Percentiles rank a stretch among this genome's conserved stretches.
Evolutionary conservation across 1,140 invertebrate genomes (phyloP).

Genomic region (Neodiprion virginianus): DNA sequence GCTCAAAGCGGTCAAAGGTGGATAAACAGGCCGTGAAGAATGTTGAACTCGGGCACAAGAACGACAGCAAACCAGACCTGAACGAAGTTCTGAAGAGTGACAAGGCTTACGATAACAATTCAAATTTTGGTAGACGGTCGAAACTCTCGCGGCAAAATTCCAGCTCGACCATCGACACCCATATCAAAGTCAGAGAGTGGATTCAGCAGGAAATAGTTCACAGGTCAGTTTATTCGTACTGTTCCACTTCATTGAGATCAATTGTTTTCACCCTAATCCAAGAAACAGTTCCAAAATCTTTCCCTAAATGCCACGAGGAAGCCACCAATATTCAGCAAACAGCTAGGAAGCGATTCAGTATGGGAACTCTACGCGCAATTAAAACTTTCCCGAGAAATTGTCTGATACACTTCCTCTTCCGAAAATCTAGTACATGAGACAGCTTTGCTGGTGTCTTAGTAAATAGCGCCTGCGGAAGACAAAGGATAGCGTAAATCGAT

Average conservation of each 20-base stretch:
- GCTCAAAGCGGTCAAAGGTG: conserved; percentile 35
- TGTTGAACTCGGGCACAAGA: conserved; percentile 48
- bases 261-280: too few species aligned
- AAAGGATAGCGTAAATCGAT: neutral
- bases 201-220: conserved; percentile 79
- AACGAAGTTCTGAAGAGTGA: conserved; percentile 60
- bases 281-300: too few species aligned
- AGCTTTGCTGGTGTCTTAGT: too few species aligned
- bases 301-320: too few species aligned
- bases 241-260: too few species aligned
- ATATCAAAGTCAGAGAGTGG: conserved; percentile 85
- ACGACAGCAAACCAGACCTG: conserved; percentile 55
- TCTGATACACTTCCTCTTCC: too few species aligned
- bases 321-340: too few species aligned
- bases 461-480: too few species aligned
- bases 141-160: conserved; percentile 76
- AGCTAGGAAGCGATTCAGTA: neutral
- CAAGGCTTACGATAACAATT: conserved; percentile 66
- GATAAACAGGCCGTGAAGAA: conserved; percentile 42
- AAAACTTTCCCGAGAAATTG: neutral
- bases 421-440: too few species aligned
- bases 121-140: conserved; percentile 69
- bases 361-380: neutral
- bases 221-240: conserved; percentile 42
- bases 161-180: conserved; percentile 80